Evolutionary conservation across 2,888 invertebrate species (phyloP).

Genomic region (Agrotis clavis): DNA sequence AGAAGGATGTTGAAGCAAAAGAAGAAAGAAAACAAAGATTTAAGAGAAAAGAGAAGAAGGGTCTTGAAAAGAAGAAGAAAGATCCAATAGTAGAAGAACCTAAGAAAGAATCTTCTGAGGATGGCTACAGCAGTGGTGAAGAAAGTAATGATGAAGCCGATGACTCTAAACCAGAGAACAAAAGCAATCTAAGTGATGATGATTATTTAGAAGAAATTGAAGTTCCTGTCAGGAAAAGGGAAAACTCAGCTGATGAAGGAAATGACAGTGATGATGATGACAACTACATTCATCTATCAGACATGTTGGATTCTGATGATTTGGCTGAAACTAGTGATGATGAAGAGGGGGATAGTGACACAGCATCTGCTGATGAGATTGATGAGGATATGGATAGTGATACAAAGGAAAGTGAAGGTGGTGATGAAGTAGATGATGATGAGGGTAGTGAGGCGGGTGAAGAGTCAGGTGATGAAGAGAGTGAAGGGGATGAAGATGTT

Average conservation of each 20-base stretch:
- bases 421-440: slow-evolving; percentile 44
- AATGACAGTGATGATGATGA: slow-evolving; percentile 83
- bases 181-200: slow-evolving; percentile 63
- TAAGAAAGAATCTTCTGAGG: slow-evolving; percentile 82
- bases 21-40: slow-evolving; percentile 45
- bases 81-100: slow-evolving; percentile 51
- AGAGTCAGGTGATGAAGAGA: slow-evolving; percentile 28
- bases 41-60: slow-evolving; percentile 52
- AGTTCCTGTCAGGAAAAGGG: slow-evolving; percentile 79
- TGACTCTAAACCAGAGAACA: slow-evolving; percentile 45
- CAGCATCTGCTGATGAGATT: slow-evolving; percentile 49
- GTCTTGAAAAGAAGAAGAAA: slow-evolving; percentile 58
- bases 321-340: slow-evolving; percentile 75
- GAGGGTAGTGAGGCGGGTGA: slow-evolving; percentile 14
- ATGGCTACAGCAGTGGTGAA: slow-evolving; percentile 82
- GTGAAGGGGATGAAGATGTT: slow-evolving; percentile 51
- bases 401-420: slow-evolving; percentile 49
- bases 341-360: slow-evolving; percentile 49
- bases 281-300: slow-evolving; percentile 84
- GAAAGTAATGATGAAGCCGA: slow-evolving; percentile 64
- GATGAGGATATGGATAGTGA: slow-evolving; percentile 61
- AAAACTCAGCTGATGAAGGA: slow-evolving; percentile 78
- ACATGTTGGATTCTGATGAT: slow-evolving; percentile 83
- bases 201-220: slow-evolving; percentile 83
- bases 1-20: slow-evolving; percentile 63